Evolutionary conservation across 1,140 invertebrate species (phyloP), one percentile per base, ranked within the genome.

Genomic region (Aphelenchoides avenae): DNA sequence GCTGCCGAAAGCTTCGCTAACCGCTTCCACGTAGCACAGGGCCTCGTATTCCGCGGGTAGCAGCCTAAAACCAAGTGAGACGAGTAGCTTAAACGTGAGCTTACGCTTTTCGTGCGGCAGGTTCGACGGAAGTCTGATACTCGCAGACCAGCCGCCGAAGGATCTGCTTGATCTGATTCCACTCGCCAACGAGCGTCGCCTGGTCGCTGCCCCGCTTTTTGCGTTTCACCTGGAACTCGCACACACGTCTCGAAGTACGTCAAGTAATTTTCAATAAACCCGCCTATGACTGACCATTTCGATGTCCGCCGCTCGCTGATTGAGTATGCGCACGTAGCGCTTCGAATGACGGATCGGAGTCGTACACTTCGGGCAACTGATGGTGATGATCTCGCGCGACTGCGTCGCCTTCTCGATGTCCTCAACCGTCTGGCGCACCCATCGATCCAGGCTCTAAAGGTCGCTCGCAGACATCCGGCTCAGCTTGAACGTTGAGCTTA

Each of bases 281-380:
- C n/a, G n/a, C n/a, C n/a, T n/a, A n/a, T n/a, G n/a, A n/a, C n/a
- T 50, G n/a, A 57, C 53, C 9, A 55, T 30, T 40, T 56, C 53
- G 15, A 56, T 57, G 36, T 56, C 52, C 26, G 7, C 18, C 1
- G 53, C 53, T 13, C 52, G 22, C 30, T 56, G 24, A 13, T 56
- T 56, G 24, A 56, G 18, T 18, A 41, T n/a, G 44, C 53, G 53
- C 9, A 57, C 41, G 22, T 56, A 56, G n/a, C 53, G 54, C 13
- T 37, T 57, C n/a, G 53, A 56, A 30, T 52, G 53, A 3, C 52
- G 4, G 9, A 56, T 56, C 15, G 53, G 29, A 4, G 53, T 56
- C 26, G 53, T 56, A 39, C 53, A 56, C 2, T 15, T 1, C 1
- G 53, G 53, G 24, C 53, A 56, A 9, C 7, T 7, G 33, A 56